phyloP scores from a whole-genome alignment of 1,140 invertebrate genomes.

The Aporrectodea caliginosa region DNA sequence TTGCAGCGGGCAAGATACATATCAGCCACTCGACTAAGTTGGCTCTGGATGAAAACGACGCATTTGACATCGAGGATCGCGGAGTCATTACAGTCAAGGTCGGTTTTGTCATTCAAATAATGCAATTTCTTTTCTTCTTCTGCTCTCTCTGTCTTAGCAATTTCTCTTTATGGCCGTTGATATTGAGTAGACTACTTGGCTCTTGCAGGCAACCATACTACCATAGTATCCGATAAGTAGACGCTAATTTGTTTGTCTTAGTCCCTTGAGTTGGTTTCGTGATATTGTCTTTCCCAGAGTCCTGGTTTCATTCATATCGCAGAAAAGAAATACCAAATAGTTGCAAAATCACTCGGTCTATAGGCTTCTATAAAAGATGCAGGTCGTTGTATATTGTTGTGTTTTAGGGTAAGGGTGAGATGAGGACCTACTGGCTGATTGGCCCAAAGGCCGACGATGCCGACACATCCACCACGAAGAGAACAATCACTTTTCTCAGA shows the following conservation, averaged over 20 bases:
- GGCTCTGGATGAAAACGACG: slow-evolving; percentile 17
- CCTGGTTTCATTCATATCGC: neutral
- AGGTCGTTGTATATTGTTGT: no score
- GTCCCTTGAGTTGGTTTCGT: neutral
- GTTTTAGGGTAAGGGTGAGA: neutral
- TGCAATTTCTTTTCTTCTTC: neutral
- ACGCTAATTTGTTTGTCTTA: neutral
- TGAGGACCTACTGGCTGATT: neutral
- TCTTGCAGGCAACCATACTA: neutral
- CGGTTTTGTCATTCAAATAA: no score
- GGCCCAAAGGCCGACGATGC: no score
- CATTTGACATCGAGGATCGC: slow-evolving; percentile 14
- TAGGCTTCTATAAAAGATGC: no score
- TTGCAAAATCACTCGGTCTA: no score
- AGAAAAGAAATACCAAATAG: no score
- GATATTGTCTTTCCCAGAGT: neutral
- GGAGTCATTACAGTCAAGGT: slow-evolving; percentile 29
- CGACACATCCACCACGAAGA: no score
- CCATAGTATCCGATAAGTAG: neutral
- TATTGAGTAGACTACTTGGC: no score
- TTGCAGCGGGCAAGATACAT: slow-evolving; percentile 60
- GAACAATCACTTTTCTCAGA: no score
- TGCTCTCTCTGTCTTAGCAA: no score
- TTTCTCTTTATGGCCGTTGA: no score
- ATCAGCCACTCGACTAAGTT: slow-evolving; percentile 26